Evolutionary conservation across 2,113 vertebrate species (phyloP).

Genomic region (Clarias batrachus): DNA sequence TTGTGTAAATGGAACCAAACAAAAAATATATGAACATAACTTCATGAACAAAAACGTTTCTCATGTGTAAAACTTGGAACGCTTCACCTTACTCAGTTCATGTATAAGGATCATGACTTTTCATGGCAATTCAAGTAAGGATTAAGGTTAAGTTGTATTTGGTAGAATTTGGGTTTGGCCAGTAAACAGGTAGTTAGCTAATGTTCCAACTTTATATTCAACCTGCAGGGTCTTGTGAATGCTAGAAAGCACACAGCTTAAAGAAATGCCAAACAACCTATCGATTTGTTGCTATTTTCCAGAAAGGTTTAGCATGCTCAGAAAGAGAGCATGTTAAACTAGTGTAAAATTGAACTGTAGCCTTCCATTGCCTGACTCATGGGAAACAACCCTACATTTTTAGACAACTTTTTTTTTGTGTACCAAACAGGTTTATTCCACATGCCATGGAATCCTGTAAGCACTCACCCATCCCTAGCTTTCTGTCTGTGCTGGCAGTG

Average conservation of each 20-base stretch:
- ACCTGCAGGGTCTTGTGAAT: background rate
- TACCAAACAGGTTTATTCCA: background rate
- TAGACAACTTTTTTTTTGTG: background rate
- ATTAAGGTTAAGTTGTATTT: background rate
- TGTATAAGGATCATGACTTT: background rate
- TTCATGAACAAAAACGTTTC: background rate
- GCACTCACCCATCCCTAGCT: background rate
- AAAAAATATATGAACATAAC: constrained; percentile 2
- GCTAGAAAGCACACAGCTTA: background rate
- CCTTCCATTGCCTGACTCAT: background rate
- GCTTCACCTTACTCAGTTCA: background rate
- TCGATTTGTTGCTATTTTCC: background rate
- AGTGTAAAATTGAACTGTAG: background rate
- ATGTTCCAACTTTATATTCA: background rate
- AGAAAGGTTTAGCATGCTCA: background rate
- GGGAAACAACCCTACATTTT: background rate
- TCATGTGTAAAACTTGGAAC: background rate
- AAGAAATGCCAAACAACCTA: background rate
- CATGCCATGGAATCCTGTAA: background rate
- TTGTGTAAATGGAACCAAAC: background rate
- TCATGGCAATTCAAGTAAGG: background rate
- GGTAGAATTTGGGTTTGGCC: background rate
- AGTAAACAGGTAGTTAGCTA: background rate
- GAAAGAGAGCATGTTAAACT: background rate
- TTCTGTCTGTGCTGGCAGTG: background rate